Conservation (phyloP, 2,113 vertebrate genomes). For the Eidolon helvum region DNA sequence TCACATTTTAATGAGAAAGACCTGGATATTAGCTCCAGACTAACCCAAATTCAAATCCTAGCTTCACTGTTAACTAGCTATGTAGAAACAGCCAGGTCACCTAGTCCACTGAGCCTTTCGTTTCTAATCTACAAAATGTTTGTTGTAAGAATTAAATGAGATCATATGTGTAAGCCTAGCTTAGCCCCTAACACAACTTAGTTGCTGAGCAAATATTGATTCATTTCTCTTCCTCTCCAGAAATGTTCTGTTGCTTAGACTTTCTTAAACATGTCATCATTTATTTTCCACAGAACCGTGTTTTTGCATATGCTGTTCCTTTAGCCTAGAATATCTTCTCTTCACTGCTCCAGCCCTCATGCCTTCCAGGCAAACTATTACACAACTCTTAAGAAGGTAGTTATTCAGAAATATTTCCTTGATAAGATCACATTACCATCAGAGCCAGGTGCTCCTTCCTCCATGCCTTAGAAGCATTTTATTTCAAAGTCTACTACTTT, state of each 20-base stretch:
- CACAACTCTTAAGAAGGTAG: constrained; percentile 26
- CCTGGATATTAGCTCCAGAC: not conserved
- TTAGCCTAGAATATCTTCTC: not conserved
- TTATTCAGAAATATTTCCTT: constrained; percentile 34
- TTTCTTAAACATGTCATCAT: not conserved
- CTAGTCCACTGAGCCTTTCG: not conserved
- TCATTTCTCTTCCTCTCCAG: not conserved
- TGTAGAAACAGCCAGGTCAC: not conserved
- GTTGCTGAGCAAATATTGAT: not conserved
- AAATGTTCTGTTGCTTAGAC: not conserved
- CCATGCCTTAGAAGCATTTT: not conserved
- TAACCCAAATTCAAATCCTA: not conserved
- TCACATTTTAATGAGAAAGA: not conserved
- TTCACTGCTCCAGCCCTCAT: not conserved
- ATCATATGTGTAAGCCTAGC: not conserved
- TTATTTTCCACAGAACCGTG: not conserved
- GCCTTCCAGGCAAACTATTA: not conserved
- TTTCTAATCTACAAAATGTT: not conserved
- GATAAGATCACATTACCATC: not conserved
- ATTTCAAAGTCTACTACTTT: not conserved
- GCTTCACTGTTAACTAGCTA: not conserved
- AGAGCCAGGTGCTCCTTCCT: constrained; percentile 12
- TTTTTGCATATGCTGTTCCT: not conserved
- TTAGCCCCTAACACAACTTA: not conserved
- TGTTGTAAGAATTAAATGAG: not conserved